Evolutionary conservation across 2,113 vertebrate genomes (phyloP), one percentile per base, ranked within the genome.

Genomic region (Cranoglanis bouderius): DNA sequence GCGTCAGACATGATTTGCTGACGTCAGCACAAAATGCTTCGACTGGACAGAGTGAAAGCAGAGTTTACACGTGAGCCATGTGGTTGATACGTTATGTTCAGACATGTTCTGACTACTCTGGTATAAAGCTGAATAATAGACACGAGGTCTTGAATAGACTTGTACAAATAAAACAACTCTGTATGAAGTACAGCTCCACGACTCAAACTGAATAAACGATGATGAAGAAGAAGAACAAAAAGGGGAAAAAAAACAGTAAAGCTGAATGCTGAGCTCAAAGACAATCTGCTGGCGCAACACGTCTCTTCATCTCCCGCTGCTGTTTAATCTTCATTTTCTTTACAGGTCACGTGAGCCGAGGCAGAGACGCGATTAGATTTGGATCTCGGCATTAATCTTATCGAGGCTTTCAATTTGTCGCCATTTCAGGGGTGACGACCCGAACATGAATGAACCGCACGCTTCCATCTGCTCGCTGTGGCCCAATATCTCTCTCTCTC

Each of bases 321-420:
- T 84, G 74, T 90, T 94, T 90, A 88, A 92, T 92, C 92, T 92
- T 92, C 65, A 91, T 93, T 93, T 92, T 87, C 86, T 89, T 80
- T 81, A 57, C 0, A 77, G 84, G 90, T 46, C 91, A 70, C 29
- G 65, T 63, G 75, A 16, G 78, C 29, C 65, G 90, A 89, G 16
- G 88, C 88, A 35, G 89, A 87, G 85, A 84, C 16, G 53, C 24
- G 77, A 89, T 87, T 91, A 14, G 74, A 51, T 92, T 92, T 84
- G 70, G 87, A 89, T 59, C 88, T 18, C 0, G 19, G 77, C 92
- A 92, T 93, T 93, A 91, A 93, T 94, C 91, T 91, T 88, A 61
- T 72, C 72, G 83, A 87, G 90, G 74, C 88, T 85, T 19, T 6
- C 55, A 87, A 80, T 92, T 32, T 81, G 85, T 46, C 51, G 87